These are phyloP conservation scores for Rhagonycha fulva DNA, from an alignment of 2,888 invertebrate genomes.

Conservation along the genomic window DNA sequence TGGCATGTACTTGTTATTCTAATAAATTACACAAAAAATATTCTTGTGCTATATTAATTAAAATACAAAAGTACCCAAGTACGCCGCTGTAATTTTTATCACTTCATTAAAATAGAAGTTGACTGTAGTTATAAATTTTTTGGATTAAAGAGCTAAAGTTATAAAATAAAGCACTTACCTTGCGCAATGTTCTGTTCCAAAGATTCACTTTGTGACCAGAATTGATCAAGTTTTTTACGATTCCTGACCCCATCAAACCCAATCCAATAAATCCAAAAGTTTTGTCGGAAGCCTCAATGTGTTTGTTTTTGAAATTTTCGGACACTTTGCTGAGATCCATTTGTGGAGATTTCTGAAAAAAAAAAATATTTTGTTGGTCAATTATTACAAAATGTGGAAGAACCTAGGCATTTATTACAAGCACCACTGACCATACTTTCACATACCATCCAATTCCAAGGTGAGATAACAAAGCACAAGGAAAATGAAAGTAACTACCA, in stretches of 20 bases:
- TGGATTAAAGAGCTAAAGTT: neutral
- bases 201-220: conserved; percentile 92
- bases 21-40: conserved; percentile 18
- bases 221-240: conserved; percentile 92
- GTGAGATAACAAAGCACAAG: neutral
- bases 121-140: neutral
- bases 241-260: conserved; percentile 93
- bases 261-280: conserved; percentile 95
- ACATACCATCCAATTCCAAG: neutral
- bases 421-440: too few relatives aligned
- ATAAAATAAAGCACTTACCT: conserved; percentile 66
- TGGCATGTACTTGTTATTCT: conserved; percentile 39
- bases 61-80: neutral
- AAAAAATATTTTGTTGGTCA: neutral
- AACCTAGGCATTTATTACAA: too few relatives aligned
- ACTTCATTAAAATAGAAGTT: neutral
- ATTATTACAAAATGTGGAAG: neutral
- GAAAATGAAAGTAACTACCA: neutral
- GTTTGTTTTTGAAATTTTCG: conserved; percentile 79
- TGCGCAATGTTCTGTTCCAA: conserved; percentile 91
- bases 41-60: neutral
- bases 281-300: conserved; percentile 82
- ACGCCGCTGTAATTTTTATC: neutral
- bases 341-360: conserved; percentile 69
- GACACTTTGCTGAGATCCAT: conserved; percentile 78